A percentile compares a stretch with the other conserved stretches of the same genome.
phyloP scores from a whole-genome alignment of 2,888 invertebrate species.

The Netelia melanura region DNA sequence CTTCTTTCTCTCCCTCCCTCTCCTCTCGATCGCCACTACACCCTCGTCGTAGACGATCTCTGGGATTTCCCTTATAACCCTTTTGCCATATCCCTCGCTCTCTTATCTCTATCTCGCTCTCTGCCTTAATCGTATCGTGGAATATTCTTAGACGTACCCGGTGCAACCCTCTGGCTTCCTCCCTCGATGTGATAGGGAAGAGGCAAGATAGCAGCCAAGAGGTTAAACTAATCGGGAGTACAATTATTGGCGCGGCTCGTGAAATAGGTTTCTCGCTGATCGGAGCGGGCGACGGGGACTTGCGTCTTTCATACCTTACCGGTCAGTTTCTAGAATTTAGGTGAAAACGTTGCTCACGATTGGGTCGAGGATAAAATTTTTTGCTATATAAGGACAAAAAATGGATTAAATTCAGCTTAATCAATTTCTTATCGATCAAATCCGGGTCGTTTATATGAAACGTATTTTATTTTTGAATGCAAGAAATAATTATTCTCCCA shows the following conservation, averaged over 20 bases:
- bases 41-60: conserved; percentile 49
- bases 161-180: conserved; percentile 17
- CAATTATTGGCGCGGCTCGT: conserved; percentile 7
- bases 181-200: conserved; percentile 24
- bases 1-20: conserved; percentile 44
- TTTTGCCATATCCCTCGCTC: conserved; percentile 6
- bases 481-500: too few species aligned
- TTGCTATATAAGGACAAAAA: not conserved
- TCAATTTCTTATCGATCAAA: too few species aligned
- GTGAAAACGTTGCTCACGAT: too few species aligned
- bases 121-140: conserved; percentile 60
- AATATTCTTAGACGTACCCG: conserved; percentile 57
- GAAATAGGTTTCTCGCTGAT: not conserved
- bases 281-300: not conserved
- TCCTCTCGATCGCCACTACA: conserved; percentile 43
- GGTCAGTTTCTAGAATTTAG: not conserved
- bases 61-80: conserved; percentile 27
- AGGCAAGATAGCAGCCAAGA: conserved; percentile 31
- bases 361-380: not conserved
- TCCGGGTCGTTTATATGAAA: too few species aligned
- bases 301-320: not conserved
- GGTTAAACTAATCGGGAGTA: conserved; percentile 3
- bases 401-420: too few species aligned
- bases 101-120: conserved; percentile 18
- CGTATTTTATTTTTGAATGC: too few species aligned